Evolutionary conservation across 35 echinoderm and acorn worm species (phyloP).

Genomic region (Lytechinus variegatus): DNA sequence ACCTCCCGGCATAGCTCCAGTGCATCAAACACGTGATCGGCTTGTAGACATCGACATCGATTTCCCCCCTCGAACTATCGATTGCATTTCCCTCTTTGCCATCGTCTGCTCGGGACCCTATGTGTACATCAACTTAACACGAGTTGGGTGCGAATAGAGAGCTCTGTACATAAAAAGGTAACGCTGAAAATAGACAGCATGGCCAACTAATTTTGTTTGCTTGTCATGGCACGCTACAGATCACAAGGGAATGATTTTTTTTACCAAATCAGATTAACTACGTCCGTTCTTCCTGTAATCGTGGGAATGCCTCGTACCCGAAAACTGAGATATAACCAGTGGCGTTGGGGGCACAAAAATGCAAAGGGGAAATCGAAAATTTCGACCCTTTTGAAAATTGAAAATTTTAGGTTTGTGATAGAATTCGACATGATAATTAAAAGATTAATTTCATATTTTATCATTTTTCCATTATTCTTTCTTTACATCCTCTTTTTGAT

Average conservation of each 20-base stretch:
- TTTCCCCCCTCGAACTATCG: not conserved
- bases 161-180: not conserved
- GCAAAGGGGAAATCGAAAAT: no score
- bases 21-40: not conserved
- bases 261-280: no score
- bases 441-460: no score
- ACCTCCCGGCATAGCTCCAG: not conserved
- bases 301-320: no score
- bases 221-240: not conserved
- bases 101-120: not conserved
- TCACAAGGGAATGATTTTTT: not conserved
- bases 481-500: no score
- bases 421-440: no score
- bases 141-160: not conserved
- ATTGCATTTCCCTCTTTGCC: not conserved
- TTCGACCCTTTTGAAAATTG: no score
- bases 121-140: not conserved
- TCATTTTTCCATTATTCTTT: no score
- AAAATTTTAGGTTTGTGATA: no score
- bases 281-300: no score
- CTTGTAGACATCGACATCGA: not conserved
- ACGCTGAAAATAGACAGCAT: not conserved
- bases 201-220: not conserved
- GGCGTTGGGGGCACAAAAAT: no score
- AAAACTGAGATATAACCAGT: no score